Evolutionary conservation across 2,113 vertebrate species (phyloP), one percentile per base, ranked within the genome.

Genomic region (Rousettus leschenaultii): DNA sequence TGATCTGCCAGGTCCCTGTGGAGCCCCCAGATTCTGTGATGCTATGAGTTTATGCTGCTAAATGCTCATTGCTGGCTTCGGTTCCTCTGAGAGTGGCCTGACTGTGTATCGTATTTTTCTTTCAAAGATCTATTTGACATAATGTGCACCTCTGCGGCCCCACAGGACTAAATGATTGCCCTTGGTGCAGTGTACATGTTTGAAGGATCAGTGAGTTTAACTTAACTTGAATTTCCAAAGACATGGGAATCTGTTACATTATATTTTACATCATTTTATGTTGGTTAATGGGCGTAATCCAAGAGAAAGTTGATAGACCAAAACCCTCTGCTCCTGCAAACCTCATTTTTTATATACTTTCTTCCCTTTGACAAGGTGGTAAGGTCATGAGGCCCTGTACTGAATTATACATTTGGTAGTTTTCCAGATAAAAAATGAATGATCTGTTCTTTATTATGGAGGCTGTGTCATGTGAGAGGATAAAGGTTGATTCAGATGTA

Each of bases 341-440:
- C 74, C 93, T 97, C 95, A 94, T 97, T 96, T 98, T 96, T 97
- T 95, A 92, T 83, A 66, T 43, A 65, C 90, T 97, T 95, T 94
- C 77, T 96, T 96, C 75, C 73, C 59, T 96, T 93, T 97, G 97
- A 97, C 97, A 97, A 93, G 93, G 97, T 97, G 86, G 73, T 83
- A 78, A 95, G 97, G 95, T 97, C 96, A 95, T 57, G 95, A 96
- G 95, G 96, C 97, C 94, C 85, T 73, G 96, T 79, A 91, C 73
- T 94, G 86, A 94, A 94, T 97, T 97, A 79, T 91, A 68, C 0
- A 1, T 89, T 95, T 95, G 93, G 94, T 95, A 94, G 73, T 94
- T 97, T 97, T 97, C 91, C 95, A 97, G 86, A 94, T 98, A 95
- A 96, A 97, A 97, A 97, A 97, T 89, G 94, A 95, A 94, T 57